Base-by-base conservation (phyloP, 2,113 vertebrate species). In the Hucho hucho region DNA sequence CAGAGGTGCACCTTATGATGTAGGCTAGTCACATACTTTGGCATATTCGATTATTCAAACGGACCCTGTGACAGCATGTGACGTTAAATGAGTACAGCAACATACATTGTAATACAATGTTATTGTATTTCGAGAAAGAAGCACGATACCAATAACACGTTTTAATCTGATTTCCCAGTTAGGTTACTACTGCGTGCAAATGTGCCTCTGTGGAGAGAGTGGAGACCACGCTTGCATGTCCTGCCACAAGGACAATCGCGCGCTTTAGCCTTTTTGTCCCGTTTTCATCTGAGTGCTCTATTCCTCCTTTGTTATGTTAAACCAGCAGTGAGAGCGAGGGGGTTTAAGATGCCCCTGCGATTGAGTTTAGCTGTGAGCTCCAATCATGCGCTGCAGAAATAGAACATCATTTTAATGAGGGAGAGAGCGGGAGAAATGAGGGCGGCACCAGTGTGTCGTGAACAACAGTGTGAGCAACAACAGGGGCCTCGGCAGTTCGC, bases 231-330 rank as follows among this genome's bases (percentile, higher is more conserved):
- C 68, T 70, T 76, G 74, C 73, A 76, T 79, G 79, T 85, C 76
- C 37, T 67, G 74, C 74, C 72, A 81, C 73, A 76, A 59, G 83
- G 74, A 88, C 84, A 88, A 86, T 80, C 58, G 73, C 76, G 78
- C 79, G 58, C 66, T 65, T 78, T 73, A 75, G 74, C 64, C 74
- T 78, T 79, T 85, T 85, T 87, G 82, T 81, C 73, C 66, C 56
- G 70, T 78, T 72, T 79, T 79, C 73, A 72, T 69, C 76, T 37
- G 43, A 64, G 73, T 70, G 75, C 70, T 72, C 63, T 75, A 64
- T 73, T 78, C 70, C 46, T 37, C 80, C 74, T 85, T 88, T 88
- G 87, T 88, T 85, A 87, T 87, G 83, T 78, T 83, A 84, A 73
- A 76, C 65, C 20, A 43, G 58, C 69, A 64, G 64, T 68, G 73